Evolutionary conservation across 2,797 vertebrate species (phyloP), one percentile per base, ranked within the genome.

Genomic region (Epinephelus malabaricus): DNA sequence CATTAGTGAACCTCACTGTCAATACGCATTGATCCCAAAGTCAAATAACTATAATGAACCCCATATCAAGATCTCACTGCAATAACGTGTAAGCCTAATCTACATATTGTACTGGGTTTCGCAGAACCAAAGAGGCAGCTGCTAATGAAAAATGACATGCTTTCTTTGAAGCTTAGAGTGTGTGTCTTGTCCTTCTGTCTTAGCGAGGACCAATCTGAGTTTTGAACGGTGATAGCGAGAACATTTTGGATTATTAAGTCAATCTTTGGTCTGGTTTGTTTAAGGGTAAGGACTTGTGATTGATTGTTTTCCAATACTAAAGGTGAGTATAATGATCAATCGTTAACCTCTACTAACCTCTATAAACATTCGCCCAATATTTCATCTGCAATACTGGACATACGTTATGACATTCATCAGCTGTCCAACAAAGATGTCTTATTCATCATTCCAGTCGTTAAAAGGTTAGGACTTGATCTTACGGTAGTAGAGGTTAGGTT

Each of bases 21-120:
- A 43, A 81, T 76, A 54, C 12, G 19, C 46, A 84, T 69, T 51
- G 59, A 78, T 81, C 21, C 6, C 47, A 2, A n/a, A 45, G n/a
- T 27, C 18, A 83, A 47, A 58, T 13, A 50, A n/a, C 21, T 15
- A 12, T 12, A 69, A n/a, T 30, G 11, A 50, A 46, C 8, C 25
- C 8, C 6, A 47, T 10, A 54, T 1, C 0, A 60, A 34, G 21
- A n/a, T 27, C 51, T 64, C 40, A 47, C 40, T 68, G 43, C 23
- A 27, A 34, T 6, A 49, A 21, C 2, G 3, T 55, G 3, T 5
- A 30, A 30, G 1, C 6, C 10, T 18, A 13, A 17, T 19, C 7
- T 12, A 47, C 40, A 46, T 54, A 9, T 12, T 50, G 30, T 34
- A 49, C 1, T 49, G 15, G 6, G 34, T 25, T 50, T 58, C 1